Conservation (phyloP, 2,888 invertebrate species). For the Drosophila aldrichi region DNA sequence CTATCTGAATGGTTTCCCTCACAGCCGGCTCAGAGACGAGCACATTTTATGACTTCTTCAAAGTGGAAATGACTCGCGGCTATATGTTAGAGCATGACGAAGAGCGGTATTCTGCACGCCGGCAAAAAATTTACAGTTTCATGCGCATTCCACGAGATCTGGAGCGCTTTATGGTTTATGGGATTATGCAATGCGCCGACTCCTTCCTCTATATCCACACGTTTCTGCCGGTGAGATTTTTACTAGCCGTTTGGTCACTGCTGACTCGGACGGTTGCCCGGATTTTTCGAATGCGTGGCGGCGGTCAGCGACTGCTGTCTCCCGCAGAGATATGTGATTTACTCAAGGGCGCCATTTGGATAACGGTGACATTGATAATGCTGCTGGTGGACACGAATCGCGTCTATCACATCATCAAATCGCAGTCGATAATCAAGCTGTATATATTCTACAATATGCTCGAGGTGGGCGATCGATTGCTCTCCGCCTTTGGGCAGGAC, state of each 20-base stretch:
- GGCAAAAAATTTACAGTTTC: slow-evolving; percentile 98
- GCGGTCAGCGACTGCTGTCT: slow-evolving; percentile 88
- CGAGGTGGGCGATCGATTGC: slow-evolving; percentile 97
- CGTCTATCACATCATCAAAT: slow-evolving; percentile 98
- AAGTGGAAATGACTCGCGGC: slow-evolving; percentile 95
- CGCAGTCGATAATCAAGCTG: slow-evolving; percentile 99
- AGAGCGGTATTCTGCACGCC: slow-evolving; percentile 95
- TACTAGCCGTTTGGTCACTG: slow-evolving; percentile 94
- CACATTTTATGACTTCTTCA: slow-evolving; percentile 89
- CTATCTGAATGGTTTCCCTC: neutral
- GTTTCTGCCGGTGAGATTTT: slow-evolving; percentile 96
- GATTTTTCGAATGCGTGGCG: slow-evolving; percentile 89
- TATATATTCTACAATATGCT: slow-evolving; percentile 99
- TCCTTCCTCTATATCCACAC: slow-evolving; percentile 99
- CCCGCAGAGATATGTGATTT: slow-evolving; percentile 98
- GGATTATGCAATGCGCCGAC: slow-evolving; percentile 98
- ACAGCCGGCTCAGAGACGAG: slow-evolving; percentile 50
- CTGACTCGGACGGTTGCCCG: slow-evolving; percentile 90
- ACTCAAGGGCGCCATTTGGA: slow-evolving; percentile 95
- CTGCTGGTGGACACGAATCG: slow-evolving; percentile 98
- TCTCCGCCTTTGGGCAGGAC: slow-evolving; percentile 99
- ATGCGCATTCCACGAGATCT: slow-evolving; percentile 97
- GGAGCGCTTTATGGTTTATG: slow-evolving; percentile 96
- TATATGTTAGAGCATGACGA: slow-evolving; percentile 98
- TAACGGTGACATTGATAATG: slow-evolving; percentile 92